These are phyloP conservation scores for Falcaria lacertinaria DNA, from an alignment of 2,888 invertebrate species.

Conservation along the genomic window DNA sequence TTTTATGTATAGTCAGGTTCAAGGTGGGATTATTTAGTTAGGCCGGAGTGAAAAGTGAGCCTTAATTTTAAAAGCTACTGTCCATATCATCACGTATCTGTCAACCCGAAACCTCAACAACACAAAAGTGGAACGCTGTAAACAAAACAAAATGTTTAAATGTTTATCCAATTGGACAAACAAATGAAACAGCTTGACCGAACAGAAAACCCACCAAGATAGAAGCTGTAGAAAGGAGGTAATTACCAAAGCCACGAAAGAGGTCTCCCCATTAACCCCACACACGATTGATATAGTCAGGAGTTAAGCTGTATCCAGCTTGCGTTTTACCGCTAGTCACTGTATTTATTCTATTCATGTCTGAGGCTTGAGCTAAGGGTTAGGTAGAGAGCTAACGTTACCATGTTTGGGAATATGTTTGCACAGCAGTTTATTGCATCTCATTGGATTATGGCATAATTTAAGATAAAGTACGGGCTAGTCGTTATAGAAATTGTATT, in stretches of 20 bases:
- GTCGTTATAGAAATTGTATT: too few species aligned
- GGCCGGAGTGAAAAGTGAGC: too few species aligned
- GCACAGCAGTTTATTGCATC: neutral
- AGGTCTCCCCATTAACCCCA: slow-evolving; percentile 1
- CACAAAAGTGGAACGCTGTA: too few species aligned
- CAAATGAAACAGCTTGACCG: neutral
- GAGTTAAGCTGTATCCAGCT: slow-evolving; percentile 22
- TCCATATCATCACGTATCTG: too few species aligned
- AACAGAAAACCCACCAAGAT: slow-evolving; percentile 2
- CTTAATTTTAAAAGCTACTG: too few species aligned
- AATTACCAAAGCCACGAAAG: slow-evolving; percentile 8
- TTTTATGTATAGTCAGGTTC: too few species aligned
- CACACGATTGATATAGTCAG: slow-evolving; percentile 2
- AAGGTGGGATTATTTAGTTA: too few species aligned
- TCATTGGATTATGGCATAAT: too few species aligned
- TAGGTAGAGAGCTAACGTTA: slow-evolving; percentile 6
- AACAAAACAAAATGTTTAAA: too few species aligned
- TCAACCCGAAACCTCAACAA: too few species aligned
- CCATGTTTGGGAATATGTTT: neutral
- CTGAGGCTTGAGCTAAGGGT: slow-evolving; percentile 24
- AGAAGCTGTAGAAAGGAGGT: slow-evolving; percentile 6
- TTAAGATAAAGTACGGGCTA: too few species aligned
- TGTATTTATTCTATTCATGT: slow-evolving; percentile 38
- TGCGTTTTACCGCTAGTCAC: slow-evolving; percentile 35
- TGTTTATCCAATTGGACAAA: neutral